Conservation (phyloP, 2,888 invertebrate species). For the Dermolepida albohirtum region DNA sequence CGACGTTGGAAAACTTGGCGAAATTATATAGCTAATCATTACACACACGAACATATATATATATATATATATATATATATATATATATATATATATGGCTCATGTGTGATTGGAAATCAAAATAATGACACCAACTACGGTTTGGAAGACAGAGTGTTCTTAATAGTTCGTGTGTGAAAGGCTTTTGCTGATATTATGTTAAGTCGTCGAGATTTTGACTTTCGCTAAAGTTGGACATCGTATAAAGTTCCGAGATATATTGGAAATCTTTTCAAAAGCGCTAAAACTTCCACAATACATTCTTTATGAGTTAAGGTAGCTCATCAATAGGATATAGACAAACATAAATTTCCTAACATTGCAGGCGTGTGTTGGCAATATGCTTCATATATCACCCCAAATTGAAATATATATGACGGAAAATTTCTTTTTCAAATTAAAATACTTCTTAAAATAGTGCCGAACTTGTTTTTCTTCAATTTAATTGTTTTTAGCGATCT, state of each 20-base stretch:
- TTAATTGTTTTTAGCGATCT: too few relatives aligned
- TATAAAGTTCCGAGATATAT: conserved; percentile 30
- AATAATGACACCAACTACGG: background rate
- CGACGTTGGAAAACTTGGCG: conserved; percentile 6
- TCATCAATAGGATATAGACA: conserved; percentile 14
- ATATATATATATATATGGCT: too few relatives aligned
- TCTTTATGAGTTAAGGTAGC: conserved; percentile 8
- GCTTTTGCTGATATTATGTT: background rate
- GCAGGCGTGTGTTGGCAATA: background rate
- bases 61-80: conserved; percentile 11
- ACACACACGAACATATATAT: background rate
- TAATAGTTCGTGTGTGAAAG: conserved; percentile 9
- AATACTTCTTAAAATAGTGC: too few relatives aligned
- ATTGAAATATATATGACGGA: too few relatives aligned
- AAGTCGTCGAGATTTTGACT: conserved; percentile 29
- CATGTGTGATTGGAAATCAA: conserved; percentile 19
- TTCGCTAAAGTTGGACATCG: conserved; percentile 6
- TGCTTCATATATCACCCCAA: too few relatives aligned
- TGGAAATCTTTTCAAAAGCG: conserved; percentile 28
- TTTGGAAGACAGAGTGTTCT: conserved; percentile 2
- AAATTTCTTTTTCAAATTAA: too few relatives aligned
- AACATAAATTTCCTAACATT: conserved; percentile 1
- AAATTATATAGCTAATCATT: conserved; percentile 24
- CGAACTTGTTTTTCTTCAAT: too few relatives aligned
- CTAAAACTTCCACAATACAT: conserved; percentile 28